These are phyloP conservation scores for Scomber japonicus DNA, from an alignment of 2,113 vertebrate species.

Conservation along the genomic window DNA sequence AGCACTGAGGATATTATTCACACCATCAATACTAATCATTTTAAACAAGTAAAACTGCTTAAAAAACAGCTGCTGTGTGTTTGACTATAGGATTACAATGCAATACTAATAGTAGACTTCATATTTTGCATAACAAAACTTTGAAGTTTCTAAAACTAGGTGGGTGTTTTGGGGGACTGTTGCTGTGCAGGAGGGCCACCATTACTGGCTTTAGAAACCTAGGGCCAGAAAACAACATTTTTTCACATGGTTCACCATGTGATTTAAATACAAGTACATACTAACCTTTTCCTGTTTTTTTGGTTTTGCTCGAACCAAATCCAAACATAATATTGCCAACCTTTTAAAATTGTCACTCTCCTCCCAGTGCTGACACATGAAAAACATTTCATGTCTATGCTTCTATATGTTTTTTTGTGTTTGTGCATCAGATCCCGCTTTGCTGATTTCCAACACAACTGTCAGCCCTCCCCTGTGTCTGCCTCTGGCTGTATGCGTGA, in stretches of 20 bases:
- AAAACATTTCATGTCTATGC: conserved; percentile 30
- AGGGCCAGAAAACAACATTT: not conserved
- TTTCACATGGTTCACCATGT: not conserved
- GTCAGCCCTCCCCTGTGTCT: conserved; percentile 83
- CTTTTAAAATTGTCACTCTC: conserved; percentile 38
- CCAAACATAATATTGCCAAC: conserved; percentile 38
- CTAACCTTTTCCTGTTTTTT: not conserved
- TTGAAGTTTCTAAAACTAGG: not conserved
- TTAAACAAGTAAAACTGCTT: not conserved
- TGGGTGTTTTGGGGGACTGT: not conserved
- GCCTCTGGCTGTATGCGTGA: conserved; percentile 87
- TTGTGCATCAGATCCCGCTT: conserved; percentile 89
- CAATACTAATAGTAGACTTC: not conserved
- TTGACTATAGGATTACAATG: no score
- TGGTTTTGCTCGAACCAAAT: conserved; percentile 24
- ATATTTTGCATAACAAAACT: not conserved
- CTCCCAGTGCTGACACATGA: conserved; percentile 31
- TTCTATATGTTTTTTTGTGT: conserved; percentile 25
- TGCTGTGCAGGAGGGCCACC: no score
- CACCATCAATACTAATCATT: not conserved
- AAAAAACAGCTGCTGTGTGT: not conserved
- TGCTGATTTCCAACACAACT: conserved; percentile 94
- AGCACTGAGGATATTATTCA: not conserved
- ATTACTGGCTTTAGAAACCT: no score
- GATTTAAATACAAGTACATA: not conserved